Base-by-base conservation (phyloP, 2,113 vertebrate genomes). In the Lota lota region DNA sequence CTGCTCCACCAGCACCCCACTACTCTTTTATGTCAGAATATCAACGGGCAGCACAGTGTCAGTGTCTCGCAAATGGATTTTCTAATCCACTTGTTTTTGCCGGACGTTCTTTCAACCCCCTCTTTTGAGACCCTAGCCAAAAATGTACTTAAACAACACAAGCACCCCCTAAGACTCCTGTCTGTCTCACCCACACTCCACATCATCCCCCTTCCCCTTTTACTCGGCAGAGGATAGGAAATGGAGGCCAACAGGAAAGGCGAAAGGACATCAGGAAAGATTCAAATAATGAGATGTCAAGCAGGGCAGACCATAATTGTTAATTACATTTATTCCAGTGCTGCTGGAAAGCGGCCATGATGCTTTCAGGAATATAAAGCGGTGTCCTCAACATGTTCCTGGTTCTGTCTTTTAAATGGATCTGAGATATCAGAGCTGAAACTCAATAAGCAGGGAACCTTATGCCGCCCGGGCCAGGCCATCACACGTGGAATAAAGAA, bases 251-350 rank as follows among this genome's bases (percentile, higher is more conserved):
- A 47, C 68, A 70, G 72, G 69, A 70, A 75, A 87, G 67, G 76
- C 76, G 63, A 84, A 84, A 86, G 85, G 82, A 83, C 81, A 86
- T 81, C 81, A 82, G 79, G 77, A 85, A 85, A 80, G 76, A 33
- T 83, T 86, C 69, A 81, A 87, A 88, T 91, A 89, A 89, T 86
- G 83, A 87, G 82, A 90, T 88, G 87, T 91, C 85, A 83, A 85
- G 79, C 83, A 14, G 83, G 79, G 84, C 83, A 76, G 76, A 59
- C 77, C 76, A 73, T 88, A 89, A 88, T 89, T 91, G 88, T 89
- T 90, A 81, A 87, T 89, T 86, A 81, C 83, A 88, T 88, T 88
- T 85, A 89, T 88, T 79, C 76, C 85, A 56, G 80, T 69, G 83
- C 79, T 74, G 77, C 83, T 91, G 88, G 89, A 90, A 64, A 19